phyloP scores from a whole-genome alignment of 1,140 invertebrate genomes.

The Leptinotarsa lineolata region DNA sequence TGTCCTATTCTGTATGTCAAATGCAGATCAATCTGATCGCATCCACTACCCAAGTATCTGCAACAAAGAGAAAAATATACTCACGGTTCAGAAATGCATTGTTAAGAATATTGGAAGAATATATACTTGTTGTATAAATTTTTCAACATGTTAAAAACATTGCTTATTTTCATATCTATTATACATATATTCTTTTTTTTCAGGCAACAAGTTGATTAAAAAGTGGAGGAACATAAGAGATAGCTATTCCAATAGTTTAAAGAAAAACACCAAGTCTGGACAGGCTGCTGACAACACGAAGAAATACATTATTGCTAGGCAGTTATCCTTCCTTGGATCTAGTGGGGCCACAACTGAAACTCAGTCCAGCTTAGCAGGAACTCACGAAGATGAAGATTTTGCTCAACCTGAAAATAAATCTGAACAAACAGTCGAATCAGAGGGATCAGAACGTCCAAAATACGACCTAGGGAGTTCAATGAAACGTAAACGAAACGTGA shows the following conservation, averaged over 20 bases:
- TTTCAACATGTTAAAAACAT: not conserved
- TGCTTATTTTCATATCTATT: not conserved
- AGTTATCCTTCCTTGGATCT: slow-evolving; percentile 23
- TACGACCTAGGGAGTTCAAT: not conserved
- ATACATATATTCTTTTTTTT: slow-evolving; percentile 17
- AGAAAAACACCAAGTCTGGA: slow-evolving; percentile 16
- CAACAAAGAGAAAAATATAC: slow-evolving; percentile 11
- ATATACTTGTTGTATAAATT: no score
- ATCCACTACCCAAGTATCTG: slow-evolving; percentile 24
- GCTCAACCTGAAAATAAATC: slow-evolving; percentile 3
- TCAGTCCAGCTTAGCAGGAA: not conserved
- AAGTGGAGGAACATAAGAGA: slow-evolving; percentile 27
- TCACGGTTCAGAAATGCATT: no score
- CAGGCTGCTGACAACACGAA: slow-evolving; percentile 21
- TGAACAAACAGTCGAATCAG: not conserved
- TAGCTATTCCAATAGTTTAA: slow-evolving; percentile 23
- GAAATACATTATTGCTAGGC: slow-evolving; percentile 26
- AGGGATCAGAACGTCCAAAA: not conserved
- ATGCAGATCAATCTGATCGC: slow-evolving; percentile 26
- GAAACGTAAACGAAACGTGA: slow-evolving; percentile 23
- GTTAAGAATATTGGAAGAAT: not conserved
- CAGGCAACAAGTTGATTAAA: slow-evolving; percentile 27
- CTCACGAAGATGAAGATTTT: slow-evolving; percentile 4
- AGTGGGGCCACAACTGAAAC: slow-evolving; percentile 23
- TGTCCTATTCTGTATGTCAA: slow-evolving; percentile 24